phyloP scores from a whole-genome alignment of 1,140 invertebrate species.

The Aporrectodea caliginosa region DNA sequence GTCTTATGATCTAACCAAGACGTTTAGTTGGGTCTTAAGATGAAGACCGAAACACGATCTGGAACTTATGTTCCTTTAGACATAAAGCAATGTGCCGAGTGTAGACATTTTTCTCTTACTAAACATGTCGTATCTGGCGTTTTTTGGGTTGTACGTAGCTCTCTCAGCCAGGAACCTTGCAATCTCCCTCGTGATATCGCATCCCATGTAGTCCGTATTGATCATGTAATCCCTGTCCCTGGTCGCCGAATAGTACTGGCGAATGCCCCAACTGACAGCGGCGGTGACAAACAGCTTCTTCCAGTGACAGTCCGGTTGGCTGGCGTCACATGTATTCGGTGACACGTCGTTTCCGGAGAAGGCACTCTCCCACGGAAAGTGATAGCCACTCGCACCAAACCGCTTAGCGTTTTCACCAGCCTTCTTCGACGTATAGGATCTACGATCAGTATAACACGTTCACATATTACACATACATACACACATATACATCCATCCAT shows the following conservation, averaged over 20 bases:
- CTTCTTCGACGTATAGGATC: slow-evolving; percentile 11
- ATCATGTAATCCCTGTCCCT: slow-evolving; percentile 30
- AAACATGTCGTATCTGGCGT: slow-evolving; percentile 23
- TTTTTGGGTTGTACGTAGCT: slow-evolving; percentile 20
- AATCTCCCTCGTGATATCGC: slow-evolving; percentile 30
- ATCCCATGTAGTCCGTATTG: slow-evolving; percentile 28
- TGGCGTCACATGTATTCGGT: not conserved
- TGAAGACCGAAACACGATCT: not conserved
- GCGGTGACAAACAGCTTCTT: slow-evolving; percentile 23
- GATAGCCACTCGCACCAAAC: slow-evolving; percentile 14
- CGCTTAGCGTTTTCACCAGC: slow-evolving; percentile 16
- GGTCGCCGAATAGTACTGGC: slow-evolving; percentile 31
- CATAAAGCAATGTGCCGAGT: not conserved
- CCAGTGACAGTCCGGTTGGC: slow-evolving; percentile 21
- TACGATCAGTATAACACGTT: too few relatives aligned
- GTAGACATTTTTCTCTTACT: not conserved
- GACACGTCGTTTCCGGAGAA: slow-evolving; percentile 26
- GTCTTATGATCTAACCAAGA: too few relatives aligned
- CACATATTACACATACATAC: too few relatives aligned
- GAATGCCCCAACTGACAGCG: slow-evolving; percentile 25
- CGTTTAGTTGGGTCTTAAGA: not conserved
- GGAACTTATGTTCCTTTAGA: not conserved
- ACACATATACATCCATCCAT: too few relatives aligned
- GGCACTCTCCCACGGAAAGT: slow-evolving; percentile 31
- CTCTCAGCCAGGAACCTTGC: slow-evolving; percentile 24